Base-by-base conservation (phyloP, 1,140 invertebrate species). In the Anoplolepis gracilipes region DNA sequence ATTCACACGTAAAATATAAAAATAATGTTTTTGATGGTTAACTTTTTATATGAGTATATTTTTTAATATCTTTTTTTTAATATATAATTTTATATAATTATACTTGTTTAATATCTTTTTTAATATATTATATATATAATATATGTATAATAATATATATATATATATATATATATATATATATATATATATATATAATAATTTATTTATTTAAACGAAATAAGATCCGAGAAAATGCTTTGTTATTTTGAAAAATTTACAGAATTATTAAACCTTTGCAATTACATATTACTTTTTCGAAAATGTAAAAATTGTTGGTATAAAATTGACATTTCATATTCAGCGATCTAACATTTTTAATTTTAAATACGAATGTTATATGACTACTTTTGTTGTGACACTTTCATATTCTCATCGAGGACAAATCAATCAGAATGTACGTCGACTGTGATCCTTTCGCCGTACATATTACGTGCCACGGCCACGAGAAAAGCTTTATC, bases 401-500 rank as follows among this genome's bases (percentile, higher is more conserved):
- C 22, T 76, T 61, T 22, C 25, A 8, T 28, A 79, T 69, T 79
- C 33, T 70, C 22, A 25, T 70, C 16, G 36, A 61, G 19, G 36
- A 5, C 42, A 59, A 82, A 82, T 73, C 78, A 36, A 73, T 73
- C 78, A 22, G 25, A 59, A 39, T 39, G 33, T 69, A 69, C 2
- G 33, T 81, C n/a, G 39, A 11, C 76, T 39, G 77, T 70, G 36
- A 59, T 73, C 53, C 53, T 73, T 59, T 82, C 53, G 28, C 49
- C 22, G 16, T 81, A 16, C 13, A 49, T 49, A 62, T 82, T 82
- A 82, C 36, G 70, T 30, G 70, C 39, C 10, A 49, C 36, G 8
- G 49, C 53, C 79, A 70, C 53, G 36, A 67, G 25, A 39, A 39
- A 72, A 46, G 39, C 65, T 81, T 81, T 65, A 85, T 79, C 72